Conservation (phyloP, 2,113 vertebrate species). For the Prunella himalayana region DNA sequence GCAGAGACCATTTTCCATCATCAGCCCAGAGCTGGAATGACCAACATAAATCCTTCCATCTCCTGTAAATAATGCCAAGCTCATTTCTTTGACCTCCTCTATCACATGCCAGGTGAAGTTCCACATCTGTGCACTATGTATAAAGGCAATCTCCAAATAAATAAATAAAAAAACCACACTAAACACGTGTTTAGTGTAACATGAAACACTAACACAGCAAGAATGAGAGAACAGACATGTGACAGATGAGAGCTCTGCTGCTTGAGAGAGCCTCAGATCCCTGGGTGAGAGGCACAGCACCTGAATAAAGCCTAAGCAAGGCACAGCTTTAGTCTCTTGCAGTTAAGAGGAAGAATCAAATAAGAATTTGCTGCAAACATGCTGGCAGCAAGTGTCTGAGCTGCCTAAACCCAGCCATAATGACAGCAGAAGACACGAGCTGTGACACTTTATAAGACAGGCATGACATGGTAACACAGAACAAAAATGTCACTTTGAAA, state of each 20-base stretch:
- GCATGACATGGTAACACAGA: not conserved
- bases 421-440: constrained; percentile 29
- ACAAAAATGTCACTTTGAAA: constrained; percentile 16
- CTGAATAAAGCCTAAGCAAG: not conserved
- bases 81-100: not conserved
- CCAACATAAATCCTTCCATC: not conserved
- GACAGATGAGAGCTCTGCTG: not conserved
- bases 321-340: not conserved
- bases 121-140: not conserved
- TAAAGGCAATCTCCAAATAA: not conserved
- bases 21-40: not conserved
- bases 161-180: fast-evolving
- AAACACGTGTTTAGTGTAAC: not conserved
- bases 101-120: not conserved
- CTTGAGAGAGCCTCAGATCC: not conserved
- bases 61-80: not conserved
- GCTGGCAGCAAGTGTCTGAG: not conserved
- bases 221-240: not conserved
- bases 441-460: not conserved
- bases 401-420: not conserved
- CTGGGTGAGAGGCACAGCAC: not conserved
- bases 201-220: not conserved
- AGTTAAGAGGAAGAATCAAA: not conserved
- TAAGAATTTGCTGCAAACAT: not conserved
- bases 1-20: not conserved